Evolutionary conservation across 1,140 invertebrate genomes (phyloP).

Genomic region (Plodia interpunctella): DNA sequence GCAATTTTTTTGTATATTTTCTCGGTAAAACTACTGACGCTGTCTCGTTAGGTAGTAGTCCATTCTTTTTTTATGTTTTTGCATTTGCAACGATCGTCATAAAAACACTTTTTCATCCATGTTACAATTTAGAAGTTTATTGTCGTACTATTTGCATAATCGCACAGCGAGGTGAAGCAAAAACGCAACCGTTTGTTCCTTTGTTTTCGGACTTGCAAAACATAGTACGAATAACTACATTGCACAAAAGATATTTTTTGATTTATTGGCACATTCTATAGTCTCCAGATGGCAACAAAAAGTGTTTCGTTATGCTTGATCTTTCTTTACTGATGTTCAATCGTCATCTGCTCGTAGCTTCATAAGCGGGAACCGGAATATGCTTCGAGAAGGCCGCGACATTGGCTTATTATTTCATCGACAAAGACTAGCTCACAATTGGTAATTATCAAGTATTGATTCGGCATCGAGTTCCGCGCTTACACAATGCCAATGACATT

Average conservation of each 20-base stretch:
- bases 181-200: constrained; percentile 60
- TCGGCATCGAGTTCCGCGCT: constrained; percentile 38
- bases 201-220: constrained; percentile 58
- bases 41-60: constrained; percentile 52
- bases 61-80: constrained; percentile 53
- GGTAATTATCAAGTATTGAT: constrained; percentile 66
- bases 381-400: constrained; percentile 52
- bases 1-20: constrained; percentile 40
- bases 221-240: constrained; percentile 37
- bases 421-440: constrained; percentile 64
- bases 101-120: constrained; percentile 57
- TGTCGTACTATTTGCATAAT: constrained; percentile 72
- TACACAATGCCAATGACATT: constrained; percentile 49
- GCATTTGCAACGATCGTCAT: constrained; percentile 51
- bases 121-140: constrained; percentile 69
- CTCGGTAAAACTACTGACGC: constrained; percentile 51
- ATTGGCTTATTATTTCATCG: constrained; percentile 62
- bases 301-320: constrained; percentile 42
- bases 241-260: constrained; percentile 68
- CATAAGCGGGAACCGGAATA: constrained; percentile 49
- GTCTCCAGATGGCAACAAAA: constrained; percentile 42
- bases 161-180: constrained; percentile 57
- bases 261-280: constrained; percentile 53
- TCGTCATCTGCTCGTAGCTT: constrained; percentile 35
- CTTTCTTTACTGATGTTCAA: constrained; percentile 46